A percentile compares a stretch with the other conserved stretches of the same genome.
Conservation (phyloP, 2,113 vertebrate genomes). For the Heptranchias perlo region DNA sequence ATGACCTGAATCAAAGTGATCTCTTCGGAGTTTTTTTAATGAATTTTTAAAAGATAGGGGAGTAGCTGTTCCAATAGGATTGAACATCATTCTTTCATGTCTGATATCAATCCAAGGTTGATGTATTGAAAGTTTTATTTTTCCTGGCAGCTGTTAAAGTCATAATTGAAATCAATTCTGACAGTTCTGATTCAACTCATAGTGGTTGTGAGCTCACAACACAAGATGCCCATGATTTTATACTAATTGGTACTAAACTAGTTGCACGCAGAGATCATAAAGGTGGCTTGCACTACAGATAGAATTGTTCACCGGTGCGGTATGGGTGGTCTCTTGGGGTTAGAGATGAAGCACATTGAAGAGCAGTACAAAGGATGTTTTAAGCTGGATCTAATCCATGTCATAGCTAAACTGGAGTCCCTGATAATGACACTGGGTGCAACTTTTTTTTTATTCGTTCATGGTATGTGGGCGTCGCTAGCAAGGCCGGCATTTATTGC, state of each 20-base stretch:
- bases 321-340: background rate
- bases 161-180: background rate
- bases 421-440: background rate
- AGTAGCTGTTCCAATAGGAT: background rate
- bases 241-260: constrained; percentile 16
- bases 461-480: no score
- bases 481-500: no score
- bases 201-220: background rate
- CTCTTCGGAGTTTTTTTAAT: background rate
- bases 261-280: background rate
- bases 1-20: background rate
- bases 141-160: background rate
- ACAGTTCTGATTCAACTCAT: constrained; percentile 10
- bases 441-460: no score
- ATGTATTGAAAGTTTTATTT: constrained; percentile 24
- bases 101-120: background rate
- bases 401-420: background rate
- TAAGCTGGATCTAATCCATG: background rate
- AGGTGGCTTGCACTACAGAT: background rate
- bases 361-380: background rate
- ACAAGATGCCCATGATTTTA: background rate
- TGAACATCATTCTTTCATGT: background rate
- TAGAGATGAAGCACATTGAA: background rate
- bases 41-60: background rate
- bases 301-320: background rate